A percentile compares a stretch with the other conserved stretches of the same genome.
Evolutionary conservation across 2,888 invertebrate species (phyloP).

Genomic region (Drosophila borealis): DNA sequence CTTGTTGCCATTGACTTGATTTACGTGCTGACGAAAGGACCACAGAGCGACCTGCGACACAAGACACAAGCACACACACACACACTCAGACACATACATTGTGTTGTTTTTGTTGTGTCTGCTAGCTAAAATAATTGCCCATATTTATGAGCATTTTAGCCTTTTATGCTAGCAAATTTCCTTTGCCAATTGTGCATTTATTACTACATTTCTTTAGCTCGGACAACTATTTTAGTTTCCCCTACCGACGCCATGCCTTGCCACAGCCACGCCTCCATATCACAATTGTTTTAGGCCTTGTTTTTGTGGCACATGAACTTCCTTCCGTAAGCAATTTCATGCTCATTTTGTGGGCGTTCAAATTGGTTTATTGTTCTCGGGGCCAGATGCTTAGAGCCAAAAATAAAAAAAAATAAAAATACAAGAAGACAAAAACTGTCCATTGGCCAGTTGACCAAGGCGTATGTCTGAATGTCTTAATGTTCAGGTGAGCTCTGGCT

Average conservation of each 20-base stretch:
- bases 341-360: slow-evolving; percentile 84
- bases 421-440: slow-evolving; percentile 14
- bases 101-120: slow-evolving; percentile 41
- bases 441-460: slow-evolving; percentile 37
- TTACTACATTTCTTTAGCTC: slow-evolving; percentile 47
- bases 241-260: too few relatives aligned
- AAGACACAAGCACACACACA: slow-evolving; percentile 18
- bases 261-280: slow-evolving; percentile 3
- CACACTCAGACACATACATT: not conserved
- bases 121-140: slow-evolving; percentile 74
- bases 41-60: slow-evolving; percentile 43
- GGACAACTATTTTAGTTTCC: slow-evolving; percentile 74
- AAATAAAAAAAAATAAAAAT: not conserved
- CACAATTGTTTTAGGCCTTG: slow-evolving; percentile 73
- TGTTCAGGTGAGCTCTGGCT: slow-evolving; percentile 34
- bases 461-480: slow-evolving; percentile 51
- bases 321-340: slow-evolving; percentile 84
- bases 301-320: slow-evolving; percentile 81
- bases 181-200: slow-evolving; percentile 60
- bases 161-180: slow-evolving; percentile 78
- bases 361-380: slow-evolving; percentile 72
- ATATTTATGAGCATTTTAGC: slow-evolving; percentile 82
- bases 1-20: slow-evolving; percentile 63
- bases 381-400: slow-evolving; percentile 34
- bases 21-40: slow-evolving; percentile 82